phyloP scores from a whole-genome alignment of 2,797 vertebrate species.

The Centropyge bicolor region DNA sequence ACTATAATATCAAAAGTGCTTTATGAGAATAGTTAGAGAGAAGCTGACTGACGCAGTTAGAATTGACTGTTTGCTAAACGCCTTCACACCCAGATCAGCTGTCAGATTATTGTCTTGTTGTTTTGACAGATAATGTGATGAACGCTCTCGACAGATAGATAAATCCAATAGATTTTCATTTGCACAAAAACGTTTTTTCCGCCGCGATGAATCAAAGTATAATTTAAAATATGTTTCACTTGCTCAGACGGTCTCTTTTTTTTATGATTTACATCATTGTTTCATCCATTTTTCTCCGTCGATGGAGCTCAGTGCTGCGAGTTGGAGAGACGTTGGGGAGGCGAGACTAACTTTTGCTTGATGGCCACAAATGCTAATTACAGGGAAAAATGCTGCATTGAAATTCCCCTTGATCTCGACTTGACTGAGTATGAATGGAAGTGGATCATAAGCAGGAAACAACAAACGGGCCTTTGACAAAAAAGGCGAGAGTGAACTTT shows the following conservation, averaged over 20 bases:
- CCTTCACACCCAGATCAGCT: neutral
- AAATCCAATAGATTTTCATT: neutral
- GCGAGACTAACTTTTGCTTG: neutral
- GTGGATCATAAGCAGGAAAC: neutral
- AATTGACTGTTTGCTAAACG: neutral
- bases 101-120: constrained; percentile 18
- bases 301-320: neutral
- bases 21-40: neutral
- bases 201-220: neutral
- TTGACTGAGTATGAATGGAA: neutral
- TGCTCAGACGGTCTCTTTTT: neutral
- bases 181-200: neutral
- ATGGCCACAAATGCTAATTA: neutral
- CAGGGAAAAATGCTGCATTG: neutral
- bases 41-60: too few species aligned
- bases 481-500: neutral
- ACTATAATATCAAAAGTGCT: neutral
- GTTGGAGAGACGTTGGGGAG: neutral
- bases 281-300: neutral
- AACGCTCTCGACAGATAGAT: neutral
- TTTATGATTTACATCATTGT: neutral
- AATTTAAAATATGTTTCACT: neutral
- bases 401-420: neutral
- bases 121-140: constrained; percentile 14
- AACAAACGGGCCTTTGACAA: neutral